A percentile compares a stretch with the other conserved stretches of the same genome.
phyloP scores from a whole-genome alignment of 2,113 vertebrate genomes.

The Uropsilus gracilis region DNA sequence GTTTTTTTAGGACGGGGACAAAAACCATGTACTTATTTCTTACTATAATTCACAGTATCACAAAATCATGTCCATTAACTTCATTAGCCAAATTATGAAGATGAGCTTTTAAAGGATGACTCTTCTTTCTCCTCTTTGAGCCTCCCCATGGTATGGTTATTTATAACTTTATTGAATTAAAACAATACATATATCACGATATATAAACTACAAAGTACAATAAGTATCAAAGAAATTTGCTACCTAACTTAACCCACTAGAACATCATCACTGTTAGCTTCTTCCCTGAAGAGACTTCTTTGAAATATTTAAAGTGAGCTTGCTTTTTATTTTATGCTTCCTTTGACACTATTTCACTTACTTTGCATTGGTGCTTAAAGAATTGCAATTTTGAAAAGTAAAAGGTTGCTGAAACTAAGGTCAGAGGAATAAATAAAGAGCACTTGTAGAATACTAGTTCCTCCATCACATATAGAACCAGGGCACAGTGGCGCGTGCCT shows the following conservation, averaged over 20 bases:
- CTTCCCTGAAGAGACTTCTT: neutral
- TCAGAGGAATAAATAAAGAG: neutral
- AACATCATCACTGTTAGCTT: neutral
- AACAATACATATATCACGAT: neutral
- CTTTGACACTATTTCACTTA: conserved; percentile 13
- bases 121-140: conserved; percentile 21
- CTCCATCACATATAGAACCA: too few species aligned
- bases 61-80: neutral
- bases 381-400: conserved; percentile 18
- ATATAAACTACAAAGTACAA: neutral
- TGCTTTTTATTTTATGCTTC: neutral
- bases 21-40: neutral
- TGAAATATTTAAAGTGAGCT: conserved; percentile 13
- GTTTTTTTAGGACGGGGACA: neutral
- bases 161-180: conserved; percentile 40
- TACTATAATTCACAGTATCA: neutral
- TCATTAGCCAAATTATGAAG: conserved; percentile 31
- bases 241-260: neutral
- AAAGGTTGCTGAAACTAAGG: neutral
- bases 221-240: conserved; percentile 8
- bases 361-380: conserved; percentile 21
- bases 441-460: neutral
- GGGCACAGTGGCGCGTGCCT: too few species aligned
- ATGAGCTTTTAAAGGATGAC: conserved; percentile 9
- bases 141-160: neutral